Conservation (phyloP, 2,113 vertebrate species). For the Eolophus roseicapilla region DNA sequence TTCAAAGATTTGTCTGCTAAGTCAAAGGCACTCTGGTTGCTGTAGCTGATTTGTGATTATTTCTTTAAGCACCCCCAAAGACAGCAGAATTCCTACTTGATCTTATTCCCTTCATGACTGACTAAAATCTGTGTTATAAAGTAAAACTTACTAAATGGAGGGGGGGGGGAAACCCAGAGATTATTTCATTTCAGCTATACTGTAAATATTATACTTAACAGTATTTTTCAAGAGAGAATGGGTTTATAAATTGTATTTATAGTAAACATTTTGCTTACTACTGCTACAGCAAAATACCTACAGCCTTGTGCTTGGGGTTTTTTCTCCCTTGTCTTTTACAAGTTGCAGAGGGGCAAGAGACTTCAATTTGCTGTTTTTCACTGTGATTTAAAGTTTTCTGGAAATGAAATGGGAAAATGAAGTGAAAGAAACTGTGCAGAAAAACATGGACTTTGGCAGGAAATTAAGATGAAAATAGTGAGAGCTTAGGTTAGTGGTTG, state of each 20-base stretch:
- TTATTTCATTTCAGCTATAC: neutral
- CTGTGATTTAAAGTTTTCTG: neutral
- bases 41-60: neutral
- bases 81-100: neutral
- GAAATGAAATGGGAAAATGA: neutral
- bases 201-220: neutral
- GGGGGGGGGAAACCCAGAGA: neutral
- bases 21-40: neutral
- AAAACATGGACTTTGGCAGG: neutral
- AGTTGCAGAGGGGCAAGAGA: neutral
- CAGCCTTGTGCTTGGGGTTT: neutral
- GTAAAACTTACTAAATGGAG: neutral
- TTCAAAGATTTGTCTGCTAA: neutral
- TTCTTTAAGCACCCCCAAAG: neutral
- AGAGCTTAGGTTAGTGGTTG: neutral
- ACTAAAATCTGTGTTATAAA: neutral
- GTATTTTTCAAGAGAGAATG: neutral
- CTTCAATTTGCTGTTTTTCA: neutral
- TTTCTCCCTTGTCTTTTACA: neutral
- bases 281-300: neutral
- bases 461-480: neutral
- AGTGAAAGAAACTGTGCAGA: neutral
- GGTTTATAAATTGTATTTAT: neutral
- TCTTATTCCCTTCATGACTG: neutral
- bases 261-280: neutral